Evolutionary conservation across 1,140 invertebrate genomes (phyloP).

Genomic region (Spodoptera frugiperda): DNA sequence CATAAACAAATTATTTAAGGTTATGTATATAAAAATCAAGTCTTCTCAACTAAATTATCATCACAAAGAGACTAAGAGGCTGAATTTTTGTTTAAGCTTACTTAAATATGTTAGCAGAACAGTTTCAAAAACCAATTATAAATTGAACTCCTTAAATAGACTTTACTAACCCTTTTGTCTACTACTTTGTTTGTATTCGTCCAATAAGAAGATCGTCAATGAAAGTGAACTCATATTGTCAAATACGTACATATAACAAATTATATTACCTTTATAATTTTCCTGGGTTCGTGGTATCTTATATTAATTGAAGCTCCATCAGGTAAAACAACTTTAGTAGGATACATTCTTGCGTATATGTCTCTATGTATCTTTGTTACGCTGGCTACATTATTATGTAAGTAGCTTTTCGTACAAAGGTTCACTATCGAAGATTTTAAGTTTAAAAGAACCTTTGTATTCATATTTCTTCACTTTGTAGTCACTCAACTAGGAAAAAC

Average conservation of each 20-base stretch:
- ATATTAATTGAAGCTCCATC: conserved; percentile 95
- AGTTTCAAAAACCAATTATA: no score
- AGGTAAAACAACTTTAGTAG: conserved; percentile 90
- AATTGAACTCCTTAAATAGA: no score
- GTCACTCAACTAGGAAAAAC: background rate
- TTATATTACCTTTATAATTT: conserved; percentile 91
- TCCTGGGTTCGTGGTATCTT: conserved; percentile 93
- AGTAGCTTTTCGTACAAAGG: conserved; percentile 64
- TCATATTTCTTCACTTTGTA: conserved; percentile 49
- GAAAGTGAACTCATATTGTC: no score
- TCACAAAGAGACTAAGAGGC: no score
- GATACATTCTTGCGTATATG: conserved; percentile 91
- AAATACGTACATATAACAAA: background rate
- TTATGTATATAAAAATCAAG: no score
- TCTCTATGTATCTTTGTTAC: conserved; percentile 91
- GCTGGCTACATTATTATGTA: conserved; percentile 89
- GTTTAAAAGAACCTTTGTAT: conserved; percentile 51
- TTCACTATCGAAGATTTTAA: conserved; percentile 49
- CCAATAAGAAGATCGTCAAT: no score
- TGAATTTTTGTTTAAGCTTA: no score
- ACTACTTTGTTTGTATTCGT: no score
- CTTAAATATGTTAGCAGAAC: no score
- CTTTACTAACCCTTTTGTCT: no score
- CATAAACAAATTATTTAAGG: no score
- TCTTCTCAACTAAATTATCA: no score